Evolutionary conservation across 92 coral and sea anemone genomes (phyloP).

Genomic region (Porites cylindrica): DNA sequence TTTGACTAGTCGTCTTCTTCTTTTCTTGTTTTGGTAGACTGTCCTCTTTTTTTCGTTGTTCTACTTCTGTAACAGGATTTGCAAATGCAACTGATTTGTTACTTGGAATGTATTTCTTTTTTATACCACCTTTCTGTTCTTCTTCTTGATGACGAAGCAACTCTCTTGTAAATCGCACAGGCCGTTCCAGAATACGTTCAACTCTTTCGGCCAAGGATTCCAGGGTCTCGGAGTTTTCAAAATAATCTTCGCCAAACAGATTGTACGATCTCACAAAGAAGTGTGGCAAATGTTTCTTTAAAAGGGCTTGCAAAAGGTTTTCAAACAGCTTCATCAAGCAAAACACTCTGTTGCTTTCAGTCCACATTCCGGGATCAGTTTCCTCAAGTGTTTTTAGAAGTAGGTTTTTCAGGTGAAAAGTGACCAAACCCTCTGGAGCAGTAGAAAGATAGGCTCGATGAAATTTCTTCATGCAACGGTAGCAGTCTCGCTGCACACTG

Average conservation of each 20-base stretch:
- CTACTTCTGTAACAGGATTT: neutral
- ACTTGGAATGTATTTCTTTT: neutral
- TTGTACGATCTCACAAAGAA: conserved; percentile 73
- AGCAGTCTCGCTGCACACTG: conserved; percentile 71
- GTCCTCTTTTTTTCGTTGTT: neutral
- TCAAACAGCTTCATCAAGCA: conserved; percentile 74
- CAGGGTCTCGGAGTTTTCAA: conserved; percentile 56
- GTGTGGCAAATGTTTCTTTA: conserved; percentile 55
- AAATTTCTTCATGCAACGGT: conserved; percentile 71
- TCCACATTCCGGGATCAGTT: conserved; percentile 65
- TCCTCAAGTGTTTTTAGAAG: conserved; percentile 67
- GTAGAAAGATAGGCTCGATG: conserved; percentile 52
- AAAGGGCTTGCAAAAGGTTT: conserved; percentile 58
- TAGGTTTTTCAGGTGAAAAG: conserved; percentile 77
- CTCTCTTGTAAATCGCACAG: conserved; percentile 51
- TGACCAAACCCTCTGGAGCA: conserved; percentile 50
- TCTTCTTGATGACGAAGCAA: neutral
- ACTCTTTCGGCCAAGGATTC: conserved; percentile 53
- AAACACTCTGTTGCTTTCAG: conserved; percentile 50
- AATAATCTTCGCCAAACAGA: conserved; percentile 59
- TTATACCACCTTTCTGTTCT: neutral
- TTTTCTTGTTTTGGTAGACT: neutral
- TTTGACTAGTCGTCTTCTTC: neutral
- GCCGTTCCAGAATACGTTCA: conserved; percentile 56
- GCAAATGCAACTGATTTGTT: neutral